Conservation (phyloP, 2,888 invertebrate genomes). For the Microdon myrmicae region DNA sequence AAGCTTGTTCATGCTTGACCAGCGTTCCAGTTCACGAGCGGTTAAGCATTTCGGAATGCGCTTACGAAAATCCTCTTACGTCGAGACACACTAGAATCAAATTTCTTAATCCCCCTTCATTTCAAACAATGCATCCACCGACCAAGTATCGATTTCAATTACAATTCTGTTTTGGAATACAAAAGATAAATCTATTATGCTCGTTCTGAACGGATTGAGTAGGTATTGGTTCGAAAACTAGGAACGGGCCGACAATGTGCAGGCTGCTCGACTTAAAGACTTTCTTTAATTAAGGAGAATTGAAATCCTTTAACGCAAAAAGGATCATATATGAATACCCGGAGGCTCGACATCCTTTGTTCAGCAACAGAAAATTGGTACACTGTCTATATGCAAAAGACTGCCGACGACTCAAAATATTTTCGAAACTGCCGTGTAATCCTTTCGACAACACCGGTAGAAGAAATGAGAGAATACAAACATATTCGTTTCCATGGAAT, state of each 20-base stretch:
- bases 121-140: constrained; percentile 16
- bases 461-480: constrained; percentile 6
- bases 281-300: constrained; percentile 51
- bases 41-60: constrained; percentile 26
- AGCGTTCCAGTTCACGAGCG: constrained; percentile 11
- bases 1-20: constrained; percentile 37
- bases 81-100: constrained; percentile 10
- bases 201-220: constrained; percentile 44
- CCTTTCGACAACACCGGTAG: constrained; percentile 7
- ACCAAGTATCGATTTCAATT: constrained; percentile 47
- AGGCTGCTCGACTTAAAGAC: constrained; percentile 17
- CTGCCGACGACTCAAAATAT: constrained; percentile 40
- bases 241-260: constrained; percentile 12
- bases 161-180: constrained; percentile 36
- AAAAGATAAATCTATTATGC: constrained; percentile 44
- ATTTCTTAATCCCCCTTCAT: constrained; percentile 32
- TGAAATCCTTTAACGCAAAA: constrained; percentile 52
- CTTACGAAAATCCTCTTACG: constrained; percentile 46
- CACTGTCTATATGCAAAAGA: constrained; percentile 23
- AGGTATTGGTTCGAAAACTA: constrained; percentile 36
- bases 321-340: constrained; percentile 45
- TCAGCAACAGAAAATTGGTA: constrained; percentile 31
- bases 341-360: constrained; percentile 34
- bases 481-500: constrained; percentile 27
- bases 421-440: constrained; percentile 35